A percentile compares a stretch with the other conserved stretches of the same genome.
phyloP scores from a whole-genome alignment of 2,797 vertebrate species.

The Petrocephalus sullivani region DNA sequence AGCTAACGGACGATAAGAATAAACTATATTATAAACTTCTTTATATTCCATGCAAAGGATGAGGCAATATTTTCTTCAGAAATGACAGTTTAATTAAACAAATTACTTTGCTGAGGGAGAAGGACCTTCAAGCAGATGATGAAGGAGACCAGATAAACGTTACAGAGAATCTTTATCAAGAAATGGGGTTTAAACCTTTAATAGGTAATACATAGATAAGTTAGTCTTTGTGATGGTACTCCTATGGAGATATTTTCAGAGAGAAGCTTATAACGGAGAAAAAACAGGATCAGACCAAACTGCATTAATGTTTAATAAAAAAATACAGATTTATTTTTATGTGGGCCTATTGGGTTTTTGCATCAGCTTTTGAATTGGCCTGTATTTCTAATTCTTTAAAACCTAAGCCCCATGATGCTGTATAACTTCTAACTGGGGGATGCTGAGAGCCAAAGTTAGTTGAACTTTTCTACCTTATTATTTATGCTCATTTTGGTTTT shows the following conservation, averaged over 20 bases:
- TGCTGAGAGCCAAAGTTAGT: background rate
- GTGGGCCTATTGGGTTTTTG: background rate
- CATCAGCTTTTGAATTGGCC: background rate
- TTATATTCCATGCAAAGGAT: conserved; percentile 49
- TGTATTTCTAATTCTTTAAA: background rate
- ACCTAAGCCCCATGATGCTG: background rate
- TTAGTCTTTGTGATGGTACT: conserved; percentile 71
- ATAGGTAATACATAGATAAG: conserved; percentile 78
- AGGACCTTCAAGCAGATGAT: conserved; percentile 67
- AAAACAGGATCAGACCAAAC: conserved; percentile 49
- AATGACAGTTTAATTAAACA: conserved; percentile 82
- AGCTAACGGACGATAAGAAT: conserved; percentile 44
- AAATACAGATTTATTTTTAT: conserved; percentile 29
- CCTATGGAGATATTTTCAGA: conserved; percentile 61
- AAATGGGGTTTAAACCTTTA: conserved; percentile 71
- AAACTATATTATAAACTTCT: conserved; percentile 57
- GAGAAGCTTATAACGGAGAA: conserved; percentile 20
- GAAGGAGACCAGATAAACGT: conserved; percentile 65
- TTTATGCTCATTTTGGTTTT: background rate
- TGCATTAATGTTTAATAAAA: background rate
- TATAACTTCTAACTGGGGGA: background rate
- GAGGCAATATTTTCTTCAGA: conserved; percentile 63
- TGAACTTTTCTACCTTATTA: background rate
- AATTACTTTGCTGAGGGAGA: conserved; percentile 66
- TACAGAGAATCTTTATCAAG: conserved; percentile 75